These are phyloP conservation scores for Drosophila lacteicornis DNA, from an alignment of 1,140 invertebrate genomes.

Conservation along the genomic window DNA sequence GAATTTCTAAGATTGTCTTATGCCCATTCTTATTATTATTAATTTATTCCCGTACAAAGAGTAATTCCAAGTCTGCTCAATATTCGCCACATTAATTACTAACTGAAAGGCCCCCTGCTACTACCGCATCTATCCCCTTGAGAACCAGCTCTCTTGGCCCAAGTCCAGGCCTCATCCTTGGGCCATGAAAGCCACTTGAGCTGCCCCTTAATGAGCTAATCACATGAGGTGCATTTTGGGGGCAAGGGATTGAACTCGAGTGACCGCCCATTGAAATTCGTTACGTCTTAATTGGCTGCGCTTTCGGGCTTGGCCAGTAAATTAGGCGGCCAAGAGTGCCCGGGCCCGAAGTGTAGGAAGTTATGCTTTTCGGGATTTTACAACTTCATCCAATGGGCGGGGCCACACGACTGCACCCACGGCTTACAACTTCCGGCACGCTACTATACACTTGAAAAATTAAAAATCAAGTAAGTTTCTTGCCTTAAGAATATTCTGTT, in stretches of 20 bases:
- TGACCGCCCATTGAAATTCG: conserved; percentile 56
- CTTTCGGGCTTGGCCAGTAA: conserved; percentile 58
- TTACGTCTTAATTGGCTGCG: conserved; percentile 78
- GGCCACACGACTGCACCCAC: conserved; percentile 57
- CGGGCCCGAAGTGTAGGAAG: conserved; percentile 33
- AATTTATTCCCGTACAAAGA: neutral
- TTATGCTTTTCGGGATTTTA: conserved; percentile 23
- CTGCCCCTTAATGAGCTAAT: conserved; percentile 76
- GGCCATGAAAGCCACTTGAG: conserved; percentile 31
- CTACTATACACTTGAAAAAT: neutral
- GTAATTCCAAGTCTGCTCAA: neutral
- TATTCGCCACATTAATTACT: neutral
- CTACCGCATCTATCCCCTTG: neutral
- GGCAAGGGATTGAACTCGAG: conserved; percentile 56
- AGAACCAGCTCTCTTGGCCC: conserved; percentile 17
- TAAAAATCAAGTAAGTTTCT: too few species aligned
- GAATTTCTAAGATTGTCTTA: neutral
- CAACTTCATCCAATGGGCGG: conserved; percentile 40
- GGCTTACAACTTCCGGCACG: conserved; percentile 57
- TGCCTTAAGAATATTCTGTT: too few species aligned
- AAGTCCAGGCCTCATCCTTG: conserved; percentile 20
- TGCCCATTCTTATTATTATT: neutral
- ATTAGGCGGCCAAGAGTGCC: conserved; percentile 36
- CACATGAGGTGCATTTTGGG: conserved; percentile 60
- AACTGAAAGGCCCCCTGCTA: neutral